A percentile compares a stretch with the other conserved stretches of the same genome.
phyloP scores from a whole-genome alignment of 2,113 vertebrate genomes.

The Sapayoa aenigma region DNA sequence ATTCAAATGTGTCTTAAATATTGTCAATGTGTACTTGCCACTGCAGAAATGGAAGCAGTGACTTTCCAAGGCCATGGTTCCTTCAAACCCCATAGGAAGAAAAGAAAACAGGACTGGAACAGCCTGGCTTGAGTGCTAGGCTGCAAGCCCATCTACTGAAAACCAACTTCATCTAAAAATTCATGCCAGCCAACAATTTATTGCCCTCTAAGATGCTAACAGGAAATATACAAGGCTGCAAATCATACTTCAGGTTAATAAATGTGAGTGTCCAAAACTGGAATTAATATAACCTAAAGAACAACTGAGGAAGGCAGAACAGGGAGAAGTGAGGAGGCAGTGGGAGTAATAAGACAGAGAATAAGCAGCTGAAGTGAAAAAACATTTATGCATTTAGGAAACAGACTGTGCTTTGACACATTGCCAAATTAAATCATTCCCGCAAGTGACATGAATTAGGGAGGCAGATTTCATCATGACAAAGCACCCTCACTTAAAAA shows the following conservation, averaged over 20 bases:
- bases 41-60: not conserved
- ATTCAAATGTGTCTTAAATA: not conserved
- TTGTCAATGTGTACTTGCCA: not conserved
- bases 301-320: not conserved
- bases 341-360: not conserved
- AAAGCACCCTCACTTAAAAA: not conserved
- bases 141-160: not conserved
- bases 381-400: conserved; percentile 49
- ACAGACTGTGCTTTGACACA: conserved; percentile 45
- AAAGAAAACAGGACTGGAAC: not conserved
- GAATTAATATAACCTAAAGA: not conserved
- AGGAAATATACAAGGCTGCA: not conserved
- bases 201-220: not conserved
- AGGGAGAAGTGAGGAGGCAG: not conserved
- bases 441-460: not conserved
- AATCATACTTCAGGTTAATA: not conserved
- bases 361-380: conserved; percentile 25
- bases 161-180: not conserved
- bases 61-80: not conserved
- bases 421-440: conserved; percentile 32
- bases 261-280: not conserved
- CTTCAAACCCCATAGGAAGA: not conserved
- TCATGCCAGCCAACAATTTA: not conserved
- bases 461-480: not conserved
- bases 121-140: not conserved